These are phyloP conservation scores for Zaprionus taronus DNA, from an alignment of 1,140 invertebrate genomes.

Conservation along the genomic window DNA sequence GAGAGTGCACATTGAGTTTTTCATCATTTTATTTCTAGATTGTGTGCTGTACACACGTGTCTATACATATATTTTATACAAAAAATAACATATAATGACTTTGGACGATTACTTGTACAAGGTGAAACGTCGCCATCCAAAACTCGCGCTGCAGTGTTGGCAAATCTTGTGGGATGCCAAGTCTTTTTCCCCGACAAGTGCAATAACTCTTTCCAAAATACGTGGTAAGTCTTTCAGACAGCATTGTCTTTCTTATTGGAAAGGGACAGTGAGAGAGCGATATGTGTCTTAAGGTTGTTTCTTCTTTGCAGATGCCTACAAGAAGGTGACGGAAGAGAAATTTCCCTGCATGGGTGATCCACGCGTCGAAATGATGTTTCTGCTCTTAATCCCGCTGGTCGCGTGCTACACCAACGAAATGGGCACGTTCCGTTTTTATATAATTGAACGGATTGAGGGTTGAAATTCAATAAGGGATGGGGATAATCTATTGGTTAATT, in stretches of 20 bases:
- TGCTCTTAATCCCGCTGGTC: slow-evolving; percentile 54
- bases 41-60: background rate
- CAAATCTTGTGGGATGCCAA: slow-evolving; percentile 38
- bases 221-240: slow-evolving; percentile 50
- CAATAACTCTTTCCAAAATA: slow-evolving; percentile 58
- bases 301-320: slow-evolving; percentile 48
- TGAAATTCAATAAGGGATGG: background rate
- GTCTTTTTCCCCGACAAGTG: slow-evolving; percentile 37
- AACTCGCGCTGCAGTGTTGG: slow-evolving; percentile 26
- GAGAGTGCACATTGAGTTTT: slow-evolving; percentile 2
- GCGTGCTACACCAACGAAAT: slow-evolving; percentile 48
- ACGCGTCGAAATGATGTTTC: slow-evolving; percentile 51
- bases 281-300: slow-evolving; percentile 2
- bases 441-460: slow-evolving; percentile 16
- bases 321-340: slow-evolving; percentile 35
- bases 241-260: background rate
- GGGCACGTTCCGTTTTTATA: slow-evolving; percentile 58
- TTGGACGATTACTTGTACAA: slow-evolving; percentile 58
- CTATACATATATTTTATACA: background rate
- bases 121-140: slow-evolving; percentile 44
- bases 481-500: background rate
- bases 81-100: slow-evolving; percentile 27
- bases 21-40: slow-evolving; percentile 6
- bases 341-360: slow-evolving; percentile 60
- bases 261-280: background rate